Base-by-base conservation (phyloP, 2,888 invertebrate species). In the Philonicus albiceps region DNA sequence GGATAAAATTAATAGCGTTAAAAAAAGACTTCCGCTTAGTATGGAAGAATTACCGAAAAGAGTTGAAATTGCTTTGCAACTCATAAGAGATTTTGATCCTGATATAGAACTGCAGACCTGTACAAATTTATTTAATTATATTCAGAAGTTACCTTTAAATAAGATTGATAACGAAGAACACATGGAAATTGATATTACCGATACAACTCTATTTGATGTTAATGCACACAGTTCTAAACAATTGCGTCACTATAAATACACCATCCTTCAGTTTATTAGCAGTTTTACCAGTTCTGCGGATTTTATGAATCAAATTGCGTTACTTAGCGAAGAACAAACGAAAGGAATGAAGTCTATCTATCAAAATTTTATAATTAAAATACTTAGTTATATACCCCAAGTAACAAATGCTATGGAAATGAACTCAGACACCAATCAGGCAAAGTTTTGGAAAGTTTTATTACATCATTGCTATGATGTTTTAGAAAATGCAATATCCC, bases 361-460 rank as follows among this genome's bases (percentile, higher is more conserved):
- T 90, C 95, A 96, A 91, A 92, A 93, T 37, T 93, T 96, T 11
- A 95, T 96, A 27, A 94, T 96, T 0, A 94, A 94, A 89, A 93
- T 95, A 1, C 91, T 97, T 6, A 93, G 94, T 0, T 95, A 94
- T 88, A 95, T 97, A 73, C 95, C 96, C 89, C 93, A 92, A 22
- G 94, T 95, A 13, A 94, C 95, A 0, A 94, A 94, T 88, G 93
- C 94, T 0, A 93, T 94, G 0, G 96, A 96, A 88, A 93, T 94
- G 72, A 93, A 94, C 86, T 92, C 94, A 0, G 94, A 94, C 0
- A 92, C 93, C 7, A 92, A 93, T 0, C 93, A 94, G 86, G 93
- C 93, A 0, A 96, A 96, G 90, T 98, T 96, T 90, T 97, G 97
- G 97, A 96, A 95, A 90, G 95, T 96, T 0, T 94, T 98, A 91